Conservation (phyloP, 2,113 vertebrate species). For the Emberiza fucata region DNA sequence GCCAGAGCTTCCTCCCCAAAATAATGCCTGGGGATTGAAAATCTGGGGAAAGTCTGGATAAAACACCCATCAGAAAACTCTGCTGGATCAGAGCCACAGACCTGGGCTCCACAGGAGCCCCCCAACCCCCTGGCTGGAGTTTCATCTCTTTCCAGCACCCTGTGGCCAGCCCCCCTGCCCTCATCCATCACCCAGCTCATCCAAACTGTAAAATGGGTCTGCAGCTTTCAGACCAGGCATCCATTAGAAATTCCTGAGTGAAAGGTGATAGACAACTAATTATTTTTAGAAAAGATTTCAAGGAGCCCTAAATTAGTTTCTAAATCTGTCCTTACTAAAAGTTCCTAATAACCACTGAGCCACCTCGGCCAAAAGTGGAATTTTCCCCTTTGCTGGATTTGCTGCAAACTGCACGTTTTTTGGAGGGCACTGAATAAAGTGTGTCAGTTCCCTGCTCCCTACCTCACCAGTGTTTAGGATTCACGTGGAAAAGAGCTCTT, state of each 20-base stretch:
- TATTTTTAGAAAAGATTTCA: constrained; percentile 55
- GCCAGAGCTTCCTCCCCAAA: background rate
- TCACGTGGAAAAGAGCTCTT: background rate
- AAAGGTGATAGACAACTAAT: background rate
- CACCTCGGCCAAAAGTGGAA: background rate
- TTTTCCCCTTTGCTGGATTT: background rate
- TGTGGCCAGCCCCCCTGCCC: background rate
- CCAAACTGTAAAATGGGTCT: background rate
- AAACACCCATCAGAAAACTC: background rate
- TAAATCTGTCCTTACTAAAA: background rate
- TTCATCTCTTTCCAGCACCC: background rate
- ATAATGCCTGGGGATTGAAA: background rate
- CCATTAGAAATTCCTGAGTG: background rate
- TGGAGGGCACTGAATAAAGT: background rate
- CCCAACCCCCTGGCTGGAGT: fast-evolving
- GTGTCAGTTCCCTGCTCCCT: background rate
- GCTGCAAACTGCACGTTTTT: background rate
- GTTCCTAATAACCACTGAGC: background rate
- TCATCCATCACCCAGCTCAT: background rate
- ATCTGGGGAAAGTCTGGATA: background rate
- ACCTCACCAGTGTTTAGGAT: background rate
- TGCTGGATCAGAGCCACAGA: background rate
- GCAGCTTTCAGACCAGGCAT: background rate
- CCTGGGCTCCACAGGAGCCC: fast-evolving
- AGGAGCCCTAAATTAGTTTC: constrained; percentile 35